Conservation (phyloP, 2,113 vertebrate species). For the Psephotus haematonotus region DNA sequence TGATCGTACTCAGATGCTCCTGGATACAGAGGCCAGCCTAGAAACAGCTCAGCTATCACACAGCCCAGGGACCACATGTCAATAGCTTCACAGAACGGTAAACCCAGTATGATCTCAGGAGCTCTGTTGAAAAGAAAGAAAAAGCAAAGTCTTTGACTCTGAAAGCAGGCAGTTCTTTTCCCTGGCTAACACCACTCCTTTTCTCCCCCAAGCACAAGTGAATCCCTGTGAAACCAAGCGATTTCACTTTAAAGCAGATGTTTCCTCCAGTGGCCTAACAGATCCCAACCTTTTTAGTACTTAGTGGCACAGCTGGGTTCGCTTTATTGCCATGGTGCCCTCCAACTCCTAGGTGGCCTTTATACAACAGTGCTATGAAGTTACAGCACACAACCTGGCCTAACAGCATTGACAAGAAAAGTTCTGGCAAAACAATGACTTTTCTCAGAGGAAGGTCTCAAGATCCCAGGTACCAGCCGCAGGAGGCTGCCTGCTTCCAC, state of each 20-base stretch:
- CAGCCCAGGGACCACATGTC: slow-evolving; percentile 99
- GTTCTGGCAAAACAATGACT: background rate
- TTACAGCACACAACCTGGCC: background rate
- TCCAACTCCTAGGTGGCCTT: background rate
- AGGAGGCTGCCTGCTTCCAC: background rate
- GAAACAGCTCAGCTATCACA: slow-evolving; percentile 95
- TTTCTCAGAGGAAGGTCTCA: background rate
- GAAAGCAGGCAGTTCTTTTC: background rate
- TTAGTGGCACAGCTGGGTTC: background rate
- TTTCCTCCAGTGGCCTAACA: background rate
- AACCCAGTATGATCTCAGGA: slow-evolving; percentile 95
- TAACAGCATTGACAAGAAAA: background rate
- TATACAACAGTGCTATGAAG: background rate
- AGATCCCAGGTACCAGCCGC: background rate
- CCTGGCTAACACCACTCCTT: background rate
- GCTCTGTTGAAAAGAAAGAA: slow-evolving; percentile 76
- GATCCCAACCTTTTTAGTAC: background rate
- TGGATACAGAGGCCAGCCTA: slow-evolving; percentile 97
- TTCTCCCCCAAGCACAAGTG: background rate
- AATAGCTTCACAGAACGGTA: slow-evolving; percentile 96
- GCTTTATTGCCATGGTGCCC: fast-evolving
- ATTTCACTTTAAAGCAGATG: background rate
- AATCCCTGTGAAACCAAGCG: background rate
- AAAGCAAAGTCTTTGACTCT: background rate
- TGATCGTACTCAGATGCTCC: slow-evolving; percentile 98